phyloP scores from a whole-genome alignment of 1,140 invertebrate species.

The Orchestia grillus region DNA sequence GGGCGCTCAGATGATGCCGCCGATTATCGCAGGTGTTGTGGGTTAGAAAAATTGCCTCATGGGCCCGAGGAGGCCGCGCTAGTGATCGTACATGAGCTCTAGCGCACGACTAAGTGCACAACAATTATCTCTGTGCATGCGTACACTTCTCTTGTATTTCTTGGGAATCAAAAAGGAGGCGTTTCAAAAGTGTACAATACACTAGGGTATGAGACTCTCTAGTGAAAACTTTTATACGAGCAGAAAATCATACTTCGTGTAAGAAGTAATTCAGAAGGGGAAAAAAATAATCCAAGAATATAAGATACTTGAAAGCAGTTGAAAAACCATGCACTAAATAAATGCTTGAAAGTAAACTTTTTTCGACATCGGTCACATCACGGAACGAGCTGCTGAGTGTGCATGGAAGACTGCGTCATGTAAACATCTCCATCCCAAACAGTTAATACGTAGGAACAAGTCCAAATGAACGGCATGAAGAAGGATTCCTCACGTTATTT shows the following conservation, averaged over 20 bases:
- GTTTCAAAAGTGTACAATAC: not conserved
- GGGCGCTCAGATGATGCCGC: not conserved
- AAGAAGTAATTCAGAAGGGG: not conserved
- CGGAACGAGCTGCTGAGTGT: not conserved
- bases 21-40: not conserved
- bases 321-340: not conserved
- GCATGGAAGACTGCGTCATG: not conserved
- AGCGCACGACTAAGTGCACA: not conserved
- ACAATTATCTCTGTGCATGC: not conserved
- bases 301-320: not conserved
- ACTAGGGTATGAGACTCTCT: not conserved
- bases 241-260: not conserved
- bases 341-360: not conserved
- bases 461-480: too few relatives aligned
- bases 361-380: not conserved
- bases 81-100: not conserved
- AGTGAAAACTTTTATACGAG: not conserved
- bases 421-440: too few relatives aligned
- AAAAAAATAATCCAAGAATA: not conserved
- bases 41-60: not conserved
- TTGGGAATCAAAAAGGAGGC: not conserved
- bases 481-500: too few relatives aligned
- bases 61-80: not conserved
- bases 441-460: too few relatives aligned
- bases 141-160: not conserved